Conservation (phyloP, 2,797 vertebrate genomes). For the Stomatorhinus walkeri region DNA sequence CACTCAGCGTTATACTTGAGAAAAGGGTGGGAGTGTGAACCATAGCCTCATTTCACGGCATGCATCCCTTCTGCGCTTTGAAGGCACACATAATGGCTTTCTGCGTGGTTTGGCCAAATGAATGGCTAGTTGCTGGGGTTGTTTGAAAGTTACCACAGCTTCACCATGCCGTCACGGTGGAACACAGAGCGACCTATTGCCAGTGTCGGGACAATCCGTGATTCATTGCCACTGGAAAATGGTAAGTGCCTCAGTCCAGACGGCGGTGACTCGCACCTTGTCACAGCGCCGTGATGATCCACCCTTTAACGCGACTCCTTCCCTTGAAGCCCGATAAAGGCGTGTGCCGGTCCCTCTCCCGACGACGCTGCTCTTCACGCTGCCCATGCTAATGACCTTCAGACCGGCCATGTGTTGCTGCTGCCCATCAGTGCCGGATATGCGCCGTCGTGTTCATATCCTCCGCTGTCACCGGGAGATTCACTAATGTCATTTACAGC, state of each 20-base stretch:
- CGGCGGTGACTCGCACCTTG: conserved; percentile 2
- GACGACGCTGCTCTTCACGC: neutral
- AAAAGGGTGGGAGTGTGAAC: neutral
- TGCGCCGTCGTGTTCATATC: neutral
- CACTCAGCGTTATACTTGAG: neutral
- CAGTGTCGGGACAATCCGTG: conserved; percentile 31
- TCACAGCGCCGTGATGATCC: conserved; percentile 23
- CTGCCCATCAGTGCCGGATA: neutral
- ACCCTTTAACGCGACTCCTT: too few relatives aligned
- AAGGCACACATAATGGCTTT: neutral
- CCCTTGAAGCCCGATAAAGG: neutral
- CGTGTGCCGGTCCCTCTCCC: neutral
- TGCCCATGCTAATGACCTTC: neutral
- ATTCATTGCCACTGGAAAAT: conserved; percentile 43
- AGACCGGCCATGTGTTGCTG: neutral
- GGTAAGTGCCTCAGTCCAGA: conserved; percentile 32
- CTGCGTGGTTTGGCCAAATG: conserved; percentile 18
- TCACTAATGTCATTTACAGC: neutral
- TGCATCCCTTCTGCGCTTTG: neutral
- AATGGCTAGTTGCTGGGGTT: conserved; percentile 24
- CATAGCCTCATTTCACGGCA: conserved; percentile 17
- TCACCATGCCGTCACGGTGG: conserved; percentile 31
- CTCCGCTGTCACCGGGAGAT: neutral
- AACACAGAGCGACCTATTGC: conserved; percentile 40
- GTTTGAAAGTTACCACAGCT: conserved; percentile 28